Evolutionary conservation across 2,113 vertebrate genomes (phyloP).

Genomic region (Lontra canadensis): DNA sequence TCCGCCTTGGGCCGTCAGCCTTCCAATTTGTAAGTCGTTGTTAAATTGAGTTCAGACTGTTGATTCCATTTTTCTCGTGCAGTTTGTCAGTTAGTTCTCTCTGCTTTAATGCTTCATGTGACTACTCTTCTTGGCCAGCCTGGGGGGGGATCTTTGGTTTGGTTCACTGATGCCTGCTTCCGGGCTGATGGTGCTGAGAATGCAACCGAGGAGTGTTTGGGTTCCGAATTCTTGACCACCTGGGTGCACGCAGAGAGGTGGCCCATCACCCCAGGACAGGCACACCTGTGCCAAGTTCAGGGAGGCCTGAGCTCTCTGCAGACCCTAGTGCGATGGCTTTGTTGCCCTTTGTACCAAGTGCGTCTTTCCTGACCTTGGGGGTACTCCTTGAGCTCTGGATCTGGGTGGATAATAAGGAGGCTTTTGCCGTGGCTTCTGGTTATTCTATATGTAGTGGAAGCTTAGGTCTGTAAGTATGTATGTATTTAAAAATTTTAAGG

Average conservation of each 20-base stretch:
- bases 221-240: neutral
- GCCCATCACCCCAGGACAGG: neutral
- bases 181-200: neutral
- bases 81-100: conserved; percentile 26
- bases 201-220: neutral
- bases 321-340: accelerated
- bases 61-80: neutral
- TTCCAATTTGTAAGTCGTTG: conserved; percentile 63
- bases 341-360: neutral
- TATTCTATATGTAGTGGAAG: neutral
- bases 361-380: neutral
- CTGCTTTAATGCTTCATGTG: neutral
- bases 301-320: accelerated
- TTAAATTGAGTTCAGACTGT: conserved; percentile 24
- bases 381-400: neutral
- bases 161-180: neutral
- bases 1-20: conserved; percentile 25
- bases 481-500: conserved; percentile 27
- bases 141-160: neutral
- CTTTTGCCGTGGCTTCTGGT: neutral
- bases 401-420: neutral
- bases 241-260: neutral
- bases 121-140: neutral
- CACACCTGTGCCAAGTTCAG: neutral
- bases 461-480: neutral